Percentiles rank a stretch among this genome's conserved stretches.
Conservation (phyloP, 2,113 vertebrate genomes). For the Campylomormyrus tamandua region DNA sequence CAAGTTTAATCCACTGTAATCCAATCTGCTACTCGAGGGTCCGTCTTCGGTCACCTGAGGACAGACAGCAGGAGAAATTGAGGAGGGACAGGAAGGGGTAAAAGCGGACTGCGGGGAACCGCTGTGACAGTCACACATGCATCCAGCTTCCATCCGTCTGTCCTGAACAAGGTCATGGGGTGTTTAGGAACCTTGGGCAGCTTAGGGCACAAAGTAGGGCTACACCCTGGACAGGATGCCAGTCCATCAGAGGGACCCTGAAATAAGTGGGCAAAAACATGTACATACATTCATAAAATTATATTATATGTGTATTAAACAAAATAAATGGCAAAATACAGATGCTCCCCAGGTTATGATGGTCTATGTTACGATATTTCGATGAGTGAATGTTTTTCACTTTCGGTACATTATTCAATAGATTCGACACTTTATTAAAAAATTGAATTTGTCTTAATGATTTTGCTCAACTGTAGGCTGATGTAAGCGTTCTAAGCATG, state of each 20-base stretch:
- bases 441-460: background rate
- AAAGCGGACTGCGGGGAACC: background rate
- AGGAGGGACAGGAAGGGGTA: background rate
- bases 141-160: background rate
- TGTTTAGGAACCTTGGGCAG: background rate
- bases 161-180: background rate
- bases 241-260: background rate
- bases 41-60: background rate
- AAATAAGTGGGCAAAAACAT: background rate
- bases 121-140: too few relatives aligned
- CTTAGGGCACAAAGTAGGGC: background rate
- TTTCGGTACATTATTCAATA: too few relatives aligned
- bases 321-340: background rate
- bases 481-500: too few relatives aligned
- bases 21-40: background rate
- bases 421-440: too few relatives aligned
- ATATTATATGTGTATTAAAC: background rate
- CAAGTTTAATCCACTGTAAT: background rate
- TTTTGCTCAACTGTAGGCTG: background rate
- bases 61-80: background rate
- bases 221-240: background rate
- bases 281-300: background rate
- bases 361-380: too few relatives aligned
- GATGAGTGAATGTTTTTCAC: too few relatives aligned
- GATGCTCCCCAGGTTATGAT: too few relatives aligned